These are phyloP conservation scores for Zapus hudsonius DNA, from an alignment of 2,113 vertebrate species.

Conservation along the genomic window DNA sequence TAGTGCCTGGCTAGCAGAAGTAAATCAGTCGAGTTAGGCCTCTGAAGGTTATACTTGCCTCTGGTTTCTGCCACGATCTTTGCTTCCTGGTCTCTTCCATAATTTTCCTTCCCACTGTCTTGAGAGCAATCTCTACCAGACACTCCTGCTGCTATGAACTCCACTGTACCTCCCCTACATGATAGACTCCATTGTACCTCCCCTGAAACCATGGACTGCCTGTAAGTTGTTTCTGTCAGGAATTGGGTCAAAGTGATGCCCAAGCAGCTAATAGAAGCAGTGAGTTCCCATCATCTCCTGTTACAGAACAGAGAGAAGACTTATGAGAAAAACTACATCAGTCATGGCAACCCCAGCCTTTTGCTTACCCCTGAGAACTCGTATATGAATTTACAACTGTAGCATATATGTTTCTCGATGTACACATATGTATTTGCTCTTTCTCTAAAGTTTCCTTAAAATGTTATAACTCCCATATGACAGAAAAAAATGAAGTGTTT, in stretches of 20 bases:
- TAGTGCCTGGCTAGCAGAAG: not conserved
- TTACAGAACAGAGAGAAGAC: not conserved
- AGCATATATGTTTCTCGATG: not conserved
- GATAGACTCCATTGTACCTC: too few species aligned
- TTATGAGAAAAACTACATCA: not conserved
- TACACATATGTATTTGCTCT: not conserved
- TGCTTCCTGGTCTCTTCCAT: too few species aligned
- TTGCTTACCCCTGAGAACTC: not conserved
- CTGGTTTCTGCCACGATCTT: not conserved
- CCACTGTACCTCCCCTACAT: not conserved
- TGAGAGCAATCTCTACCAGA: not conserved
- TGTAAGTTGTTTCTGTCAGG: too few species aligned
- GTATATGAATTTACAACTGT: not conserved
- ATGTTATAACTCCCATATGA: not conserved
- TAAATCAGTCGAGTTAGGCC: not conserved
- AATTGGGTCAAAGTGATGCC: not conserved
- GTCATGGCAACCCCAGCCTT: accelerated
- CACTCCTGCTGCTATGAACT: not conserved
- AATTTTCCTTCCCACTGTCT: too few species aligned
- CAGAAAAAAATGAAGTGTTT: not conserved
- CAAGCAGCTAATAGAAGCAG: not conserved
- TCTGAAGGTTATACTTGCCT: not conserved
- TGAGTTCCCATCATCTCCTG: not conserved
- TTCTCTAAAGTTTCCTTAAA: conserved; percentile 22
- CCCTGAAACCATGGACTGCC: not conserved